Conservation (phyloP, 2,888 invertebrate genomes). For the Lasius platythorax region DNA sequence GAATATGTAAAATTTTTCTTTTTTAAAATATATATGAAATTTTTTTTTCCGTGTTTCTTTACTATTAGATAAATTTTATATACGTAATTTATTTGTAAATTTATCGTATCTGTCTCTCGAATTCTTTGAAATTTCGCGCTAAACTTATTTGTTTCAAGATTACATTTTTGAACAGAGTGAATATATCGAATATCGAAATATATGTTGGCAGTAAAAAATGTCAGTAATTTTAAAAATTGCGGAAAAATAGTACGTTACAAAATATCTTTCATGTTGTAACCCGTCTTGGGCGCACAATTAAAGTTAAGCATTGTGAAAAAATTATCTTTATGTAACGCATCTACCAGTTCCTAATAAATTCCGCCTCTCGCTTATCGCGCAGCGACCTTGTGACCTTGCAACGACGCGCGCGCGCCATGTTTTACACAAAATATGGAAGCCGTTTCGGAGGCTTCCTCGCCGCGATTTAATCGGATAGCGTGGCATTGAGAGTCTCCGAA, state of each 20-base stretch:
- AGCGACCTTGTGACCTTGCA: constrained; percentile 3
- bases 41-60: not conserved
- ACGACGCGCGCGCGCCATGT: constrained; percentile 17
- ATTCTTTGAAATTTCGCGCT: not conserved
- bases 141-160: not conserved
- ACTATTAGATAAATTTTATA: not conserved
- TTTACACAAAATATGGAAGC: constrained; percentile 28
- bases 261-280: not conserved
- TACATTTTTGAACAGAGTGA: not conserved
- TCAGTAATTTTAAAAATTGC: not conserved
- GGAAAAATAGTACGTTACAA: not conserved
- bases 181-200: not conserved
- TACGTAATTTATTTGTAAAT: not conserved
- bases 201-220: not conserved
- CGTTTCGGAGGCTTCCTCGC: constrained; percentile 57
- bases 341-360: constrained; percentile 2
- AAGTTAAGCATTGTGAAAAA: not conserved
- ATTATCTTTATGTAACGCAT: constrained; percentile 1
- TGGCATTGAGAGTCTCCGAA: constrained; percentile 54
- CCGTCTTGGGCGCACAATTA: not conserved
- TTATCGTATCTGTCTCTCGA: not conserved
- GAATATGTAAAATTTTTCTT: not conserved
- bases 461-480: constrained; percentile 64
- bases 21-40: not conserved
- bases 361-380: constrained; percentile 12